Conservation (phyloP, 1,140 invertebrate species). For the Drosophila nikananu region DNA sequence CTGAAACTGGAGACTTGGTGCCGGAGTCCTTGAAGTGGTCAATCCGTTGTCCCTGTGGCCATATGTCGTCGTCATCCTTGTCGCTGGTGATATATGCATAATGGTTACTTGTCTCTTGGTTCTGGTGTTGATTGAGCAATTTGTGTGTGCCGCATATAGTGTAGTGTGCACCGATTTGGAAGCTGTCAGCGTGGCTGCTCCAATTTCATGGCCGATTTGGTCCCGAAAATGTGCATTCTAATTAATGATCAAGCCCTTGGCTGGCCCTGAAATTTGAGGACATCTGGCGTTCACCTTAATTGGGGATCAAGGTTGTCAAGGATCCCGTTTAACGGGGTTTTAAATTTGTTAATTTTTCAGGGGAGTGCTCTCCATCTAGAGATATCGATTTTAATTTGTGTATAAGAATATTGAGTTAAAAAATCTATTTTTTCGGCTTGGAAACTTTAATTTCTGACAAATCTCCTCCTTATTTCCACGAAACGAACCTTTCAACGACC, state of each 20-base stretch:
- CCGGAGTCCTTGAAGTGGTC: constrained; percentile 76
- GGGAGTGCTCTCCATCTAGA: neutral
- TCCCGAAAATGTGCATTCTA: constrained; percentile 61
- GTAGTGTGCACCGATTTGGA: constrained; percentile 72
- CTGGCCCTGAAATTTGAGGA: constrained; percentile 64
- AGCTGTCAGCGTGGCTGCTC: constrained; percentile 78
- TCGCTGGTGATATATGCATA: constrained; percentile 57
- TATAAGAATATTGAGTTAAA: neutral
- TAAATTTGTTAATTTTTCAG: neutral
- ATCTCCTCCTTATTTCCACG: neutral
- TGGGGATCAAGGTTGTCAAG: constrained; percentile 50
- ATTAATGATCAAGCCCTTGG: constrained; percentile 60
- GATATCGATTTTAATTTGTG: too few relatives aligned
- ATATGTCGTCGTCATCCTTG: constrained; percentile 63
- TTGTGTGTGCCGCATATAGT: constrained; percentile 37
- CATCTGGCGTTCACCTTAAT: constrained; percentile 60
- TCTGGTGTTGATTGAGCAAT: constrained; percentile 79
- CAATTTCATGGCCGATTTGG: constrained; percentile 80
- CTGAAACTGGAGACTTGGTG: constrained; percentile 62
- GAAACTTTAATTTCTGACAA: neutral
- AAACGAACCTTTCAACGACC: constrained; percentile 14
- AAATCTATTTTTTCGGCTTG: neutral
- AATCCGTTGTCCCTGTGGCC: constrained; percentile 50
- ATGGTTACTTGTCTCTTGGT: constrained; percentile 13
- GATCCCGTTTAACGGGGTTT: constrained; percentile 3